Percentiles rank a stretch among this genome's conserved stretches.
phyloP scores from a whole-genome alignment of 2,797 vertebrate genomes.

The Selene dorsalis region DNA sequence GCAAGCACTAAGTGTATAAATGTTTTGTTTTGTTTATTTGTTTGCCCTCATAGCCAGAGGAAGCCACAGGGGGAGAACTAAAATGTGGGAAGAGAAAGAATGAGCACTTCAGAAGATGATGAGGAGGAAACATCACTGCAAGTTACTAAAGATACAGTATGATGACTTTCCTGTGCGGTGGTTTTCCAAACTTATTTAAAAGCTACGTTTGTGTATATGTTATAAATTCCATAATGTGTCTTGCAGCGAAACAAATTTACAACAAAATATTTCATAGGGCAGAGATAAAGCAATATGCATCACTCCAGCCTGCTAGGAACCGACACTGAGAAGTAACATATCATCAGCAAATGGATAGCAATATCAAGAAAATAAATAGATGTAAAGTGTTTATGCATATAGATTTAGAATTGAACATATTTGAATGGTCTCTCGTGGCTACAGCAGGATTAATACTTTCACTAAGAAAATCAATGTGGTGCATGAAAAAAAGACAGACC shows the following conservation, averaged over 20 bases:
- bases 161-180: constrained; percentile 42
- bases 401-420: neutral
- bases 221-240: constrained; percentile 19
- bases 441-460: neutral
- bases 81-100: constrained; percentile 62
- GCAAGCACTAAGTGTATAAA: constrained; percentile 78
- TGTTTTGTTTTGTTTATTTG: constrained; percentile 83
- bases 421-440: neutral
- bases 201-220: constrained; percentile 26
- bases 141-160: constrained; percentile 51
- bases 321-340: constrained; percentile 14
- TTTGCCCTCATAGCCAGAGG: constrained; percentile 76
- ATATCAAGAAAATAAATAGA: constrained; percentile 3
- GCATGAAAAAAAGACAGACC: constrained; percentile 16
- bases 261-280: constrained; percentile 15
- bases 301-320: constrained; percentile 7
- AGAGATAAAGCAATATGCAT: constrained; percentile 9
- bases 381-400: constrained; percentile 10
- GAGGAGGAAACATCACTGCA: constrained; percentile 55
- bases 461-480: neutral
- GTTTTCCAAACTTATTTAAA: constrained; percentile 53
- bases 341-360: constrained; percentile 2
- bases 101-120: constrained; percentile 48
- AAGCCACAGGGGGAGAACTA: constrained; percentile 71
- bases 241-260: constrained; percentile 40